phyloP scores from a whole-genome alignment of 2,888 invertebrate species.

The Drosophila anomalata region DNA sequence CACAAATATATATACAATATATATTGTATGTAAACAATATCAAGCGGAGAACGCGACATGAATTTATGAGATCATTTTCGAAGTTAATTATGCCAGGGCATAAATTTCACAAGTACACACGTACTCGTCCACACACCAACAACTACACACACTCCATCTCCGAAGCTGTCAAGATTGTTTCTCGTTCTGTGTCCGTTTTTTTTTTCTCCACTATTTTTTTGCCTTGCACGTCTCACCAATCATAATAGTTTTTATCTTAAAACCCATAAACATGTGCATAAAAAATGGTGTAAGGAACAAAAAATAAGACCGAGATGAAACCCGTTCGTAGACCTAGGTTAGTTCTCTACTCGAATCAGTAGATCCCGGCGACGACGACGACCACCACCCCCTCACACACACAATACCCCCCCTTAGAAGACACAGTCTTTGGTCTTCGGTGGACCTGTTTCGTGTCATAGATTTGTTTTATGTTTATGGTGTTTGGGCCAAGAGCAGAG shows the following conservation, averaged over 20 bases:
- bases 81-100: constrained; percentile 79
- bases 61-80: constrained; percentile 80
- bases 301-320: constrained; percentile 46
- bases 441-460: constrained; percentile 75
- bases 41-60: constrained; percentile 65
- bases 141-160: constrained; percentile 26
- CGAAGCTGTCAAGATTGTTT: constrained; percentile 59
- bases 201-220: constrained; percentile 26
- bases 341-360: constrained; percentile 63
- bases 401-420: constrained; percentile 16
- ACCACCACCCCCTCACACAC: constrained; percentile 12
- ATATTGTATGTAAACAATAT: constrained; percentile 64
- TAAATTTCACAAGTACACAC: constrained; percentile 61
- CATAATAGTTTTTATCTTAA: constrained; percentile 74
- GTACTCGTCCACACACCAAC: constrained; percentile 10
- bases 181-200: constrained; percentile 28
- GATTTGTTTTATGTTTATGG: constrained; percentile 78
- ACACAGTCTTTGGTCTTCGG: constrained; percentile 23
- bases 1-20: constrained; percentile 4
- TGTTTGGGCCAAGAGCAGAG: constrained; percentile 69
- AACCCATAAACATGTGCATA: constrained; percentile 75
- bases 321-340: constrained; percentile 76
- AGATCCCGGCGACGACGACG: constrained; percentile 5
- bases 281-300: constrained; percentile 32
- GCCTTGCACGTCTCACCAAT: constrained; percentile 67